Base-by-base conservation (phyloP, 2,113 vertebrate species). In the Lampris incognitus region DNA sequence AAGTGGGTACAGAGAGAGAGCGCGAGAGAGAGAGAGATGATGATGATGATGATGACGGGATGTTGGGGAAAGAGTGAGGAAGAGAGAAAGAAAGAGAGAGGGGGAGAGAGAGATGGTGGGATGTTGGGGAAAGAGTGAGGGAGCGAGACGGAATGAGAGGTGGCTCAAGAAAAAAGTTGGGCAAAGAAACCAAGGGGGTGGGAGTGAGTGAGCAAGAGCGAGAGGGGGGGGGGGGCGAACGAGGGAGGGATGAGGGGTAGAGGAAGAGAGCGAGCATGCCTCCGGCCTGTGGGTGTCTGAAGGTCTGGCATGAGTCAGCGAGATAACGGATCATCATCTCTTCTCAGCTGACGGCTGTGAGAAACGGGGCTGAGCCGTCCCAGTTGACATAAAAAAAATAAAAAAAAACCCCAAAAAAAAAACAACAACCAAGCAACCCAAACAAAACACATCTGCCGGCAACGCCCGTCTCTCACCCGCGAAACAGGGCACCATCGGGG, bases 241-340 rank as follows among this genome's bases (percentile, higher is more conserved):
- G 0, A 46, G 41, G 57, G 39, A 48, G 55, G 40, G 51, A n/a
- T 56, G 69, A 68, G 44, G 85, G 85, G 10, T 1, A 37, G 24
- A 48, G 2, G 6, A 39, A 42, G 40, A 44, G 7, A 24, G 24
- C 24, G 24, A 36, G 42, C 3, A 5, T 1, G 51, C 4, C 51
- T 54, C 51, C 10, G n/a, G 51, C 11, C 64, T 81, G 82, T 87
- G 87, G 84, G 87, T 88, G 74, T 84, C 66, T 77, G 62, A 39
- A 76, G 80, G 80, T 72, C 57, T 52, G 48, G 52, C 71, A 52
- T 83, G 84, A 87, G 78, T 88, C 86, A 84, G 42, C 57, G 0
- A 68, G 78, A 89, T 75, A 74, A 62, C 73, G 46, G 56, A 74
- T 63, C 38, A 9, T 69, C 79, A 54, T 72, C 44, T 37, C 55